Evolutionary conservation across 2,113 vertebrate genomes (phyloP).

Genomic region (Pelvicachromis taeniatus): DNA sequence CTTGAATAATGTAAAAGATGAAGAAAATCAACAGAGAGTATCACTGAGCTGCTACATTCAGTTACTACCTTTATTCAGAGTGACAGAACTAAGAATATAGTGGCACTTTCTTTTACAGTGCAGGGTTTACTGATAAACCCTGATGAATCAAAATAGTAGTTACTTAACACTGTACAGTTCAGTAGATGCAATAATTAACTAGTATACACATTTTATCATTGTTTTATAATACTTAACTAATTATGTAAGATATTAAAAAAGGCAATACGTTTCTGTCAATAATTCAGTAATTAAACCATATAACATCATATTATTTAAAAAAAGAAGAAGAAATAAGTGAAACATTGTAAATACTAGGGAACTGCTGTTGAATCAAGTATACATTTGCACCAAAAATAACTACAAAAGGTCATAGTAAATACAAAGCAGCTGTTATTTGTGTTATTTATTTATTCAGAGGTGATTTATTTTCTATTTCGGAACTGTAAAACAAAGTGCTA

Average conservation of each 20-base stretch:
- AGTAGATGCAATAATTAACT: not conserved
- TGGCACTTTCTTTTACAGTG: slow-evolving; percentile 14
- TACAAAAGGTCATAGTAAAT: not conserved
- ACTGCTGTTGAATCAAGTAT: not conserved
- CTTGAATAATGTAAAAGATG: not conserved
- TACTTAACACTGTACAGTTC: not conserved
- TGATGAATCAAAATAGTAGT: not conserved
- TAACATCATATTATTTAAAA: not conserved
- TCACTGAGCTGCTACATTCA: not conserved
- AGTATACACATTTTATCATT: not conserved
- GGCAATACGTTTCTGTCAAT: not conserved
- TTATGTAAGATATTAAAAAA: not conserved
- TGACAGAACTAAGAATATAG: not conserved
- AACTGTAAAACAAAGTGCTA: slow-evolving; percentile 18
- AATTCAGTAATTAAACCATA: not conserved
- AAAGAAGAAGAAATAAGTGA: not conserved
- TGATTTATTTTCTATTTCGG: not conserved
- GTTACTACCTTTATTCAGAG: not conserved
- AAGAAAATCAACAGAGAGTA: not conserved
- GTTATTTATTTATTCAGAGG: not conserved
- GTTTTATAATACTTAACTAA: not conserved
- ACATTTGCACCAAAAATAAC: slow-evolving; percentile 1
- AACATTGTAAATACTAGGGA: not conserved
- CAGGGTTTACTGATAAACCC: not conserved
- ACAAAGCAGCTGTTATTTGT: not conserved